Base-by-base conservation (phyloP, 2,113 vertebrate genomes). In the Aptenodytes patagonicus region DNA sequence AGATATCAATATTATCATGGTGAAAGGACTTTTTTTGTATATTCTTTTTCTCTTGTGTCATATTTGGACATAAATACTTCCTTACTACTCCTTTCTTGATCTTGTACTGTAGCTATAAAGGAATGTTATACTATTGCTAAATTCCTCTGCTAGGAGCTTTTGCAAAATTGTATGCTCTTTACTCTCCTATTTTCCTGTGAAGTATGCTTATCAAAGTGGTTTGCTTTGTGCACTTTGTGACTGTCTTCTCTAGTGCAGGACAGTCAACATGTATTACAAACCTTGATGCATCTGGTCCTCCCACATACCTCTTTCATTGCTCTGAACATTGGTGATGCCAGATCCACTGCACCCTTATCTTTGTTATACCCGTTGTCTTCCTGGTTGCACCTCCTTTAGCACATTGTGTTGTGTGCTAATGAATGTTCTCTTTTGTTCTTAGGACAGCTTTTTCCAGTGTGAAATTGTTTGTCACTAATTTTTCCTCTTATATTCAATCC, bases 371-470 rank as follows among this genome's bases (percentile, higher is more conserved):
- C 87, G 34, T 93, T 52, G 52, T 90, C 57, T 88, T 76, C 66
- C 81, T 68, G 52, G 44, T 72, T 82, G 57, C 73, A 79, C 34
- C 61, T 91, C 73, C 71, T 84, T 51, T 79, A 64, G 36, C 44
- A 89, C 81, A 40, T 82, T 60, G 49, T 68, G 65, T 40, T 85
- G 62, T 76, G 44, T 93, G 81, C 61, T 84, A 87, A 61, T 84
- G 68, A 87, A 73, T 89, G 16, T 64, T 95, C 62, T 91, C 69
- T 87, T 91, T 94, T 89, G 80, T 94, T 92, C 66, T 76, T 70
- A 61, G 54, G 71, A 65, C 57, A 83, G 65, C 58, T 87, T 95
- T 89, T 90, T 95, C 72, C 57, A 52, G 36, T 44, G 40, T 55
- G 57, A 95, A 91, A 82, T 75, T 75, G 42, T 89, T 93, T 91